A percentile compares a stretch with the other conserved stretches of the same genome.
Evolutionary conservation across 1,140 invertebrate genomes (phyloP).

Genomic region (Camponotus floridanus): DNA sequence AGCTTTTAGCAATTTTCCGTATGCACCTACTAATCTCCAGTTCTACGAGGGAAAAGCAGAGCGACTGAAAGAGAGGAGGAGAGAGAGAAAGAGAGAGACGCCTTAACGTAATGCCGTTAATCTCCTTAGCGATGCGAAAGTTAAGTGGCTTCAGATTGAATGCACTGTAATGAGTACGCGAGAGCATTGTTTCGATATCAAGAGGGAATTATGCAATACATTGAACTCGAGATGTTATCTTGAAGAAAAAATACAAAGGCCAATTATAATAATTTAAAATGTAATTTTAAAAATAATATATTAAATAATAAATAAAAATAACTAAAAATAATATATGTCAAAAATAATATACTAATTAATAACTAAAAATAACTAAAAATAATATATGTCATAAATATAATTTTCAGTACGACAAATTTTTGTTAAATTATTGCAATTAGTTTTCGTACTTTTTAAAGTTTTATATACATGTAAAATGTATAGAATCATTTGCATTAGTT

Average conservation of each 20-base stretch:
- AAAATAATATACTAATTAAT: too few species aligned
- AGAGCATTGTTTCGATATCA: slow-evolving; percentile 21
- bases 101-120: slow-evolving; percentile 62
- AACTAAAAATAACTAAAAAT: too few species aligned
- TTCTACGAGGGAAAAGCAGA: not conserved
- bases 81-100: not conserved
- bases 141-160: slow-evolving; percentile 68
- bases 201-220: slow-evolving; percentile 15
- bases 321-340: too few species aligned
- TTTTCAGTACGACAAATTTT: too few species aligned
- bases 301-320: too few species aligned
- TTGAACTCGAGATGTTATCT: slow-evolving; percentile 22
- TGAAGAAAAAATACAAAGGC: not conserved
- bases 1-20: slow-evolving; percentile 73
- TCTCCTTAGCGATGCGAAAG: slow-evolving; percentile 72
- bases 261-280: not conserved
- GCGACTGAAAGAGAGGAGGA: not conserved
- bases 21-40: slow-evolving; percentile 62
- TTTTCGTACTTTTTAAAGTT: too few species aligned
- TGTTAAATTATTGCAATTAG: too few species aligned
- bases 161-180: slow-evolving; percentile 63
- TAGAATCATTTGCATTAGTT: not conserved
- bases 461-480: too few species aligned
- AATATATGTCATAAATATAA: too few species aligned
- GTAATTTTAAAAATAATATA: too few species aligned